Percentiles rank a stretch among this genome's conserved stretches.
These are phyloP conservation scores for Xenentodon cancila DNA, from an alignment of 2,797 vertebrate genomes.

Conservation along the genomic window DNA sequence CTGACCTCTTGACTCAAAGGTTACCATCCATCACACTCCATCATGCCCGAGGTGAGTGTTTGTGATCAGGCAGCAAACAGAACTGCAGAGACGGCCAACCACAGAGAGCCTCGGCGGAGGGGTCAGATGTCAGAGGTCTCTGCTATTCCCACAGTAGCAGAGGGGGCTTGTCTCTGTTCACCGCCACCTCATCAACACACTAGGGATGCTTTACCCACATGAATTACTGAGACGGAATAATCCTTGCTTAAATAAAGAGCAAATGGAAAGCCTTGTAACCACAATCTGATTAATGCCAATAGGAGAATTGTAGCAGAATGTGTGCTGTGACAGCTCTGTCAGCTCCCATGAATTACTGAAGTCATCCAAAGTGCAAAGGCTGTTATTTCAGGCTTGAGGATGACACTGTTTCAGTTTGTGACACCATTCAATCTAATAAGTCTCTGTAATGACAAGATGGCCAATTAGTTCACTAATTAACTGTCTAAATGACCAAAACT, in stretches of 20 bases:
- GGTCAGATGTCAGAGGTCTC: conserved; percentile 68
- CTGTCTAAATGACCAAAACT: conserved; percentile 36
- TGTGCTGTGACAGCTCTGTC: conserved; percentile 5
- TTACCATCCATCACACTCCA: conserved; percentile 67
- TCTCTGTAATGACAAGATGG: conserved; percentile 57
- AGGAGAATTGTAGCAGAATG: background rate
- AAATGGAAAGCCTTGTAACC: conserved; percentile 35
- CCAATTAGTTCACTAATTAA: conserved; percentile 65
- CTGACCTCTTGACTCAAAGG: conserved; percentile 49
- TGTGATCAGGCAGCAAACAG: conserved; percentile 57
- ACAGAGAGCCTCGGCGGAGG: conserved; percentile 25
- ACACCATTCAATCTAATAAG: conserved; percentile 64
- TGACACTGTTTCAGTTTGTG: conserved; percentile 49
- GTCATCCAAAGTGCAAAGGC: conserved; percentile 36
- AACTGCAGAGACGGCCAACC: conserved; percentile 51
- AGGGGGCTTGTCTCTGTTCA: conserved; percentile 68
- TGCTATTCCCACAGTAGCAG: conserved; percentile 75
- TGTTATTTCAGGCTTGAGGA: conserved; percentile 54
- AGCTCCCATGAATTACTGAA: conserved; percentile 22
- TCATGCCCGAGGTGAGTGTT: conserved; percentile 73
- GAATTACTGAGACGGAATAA: conserved; percentile 32
- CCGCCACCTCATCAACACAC: conserved; percentile 67
- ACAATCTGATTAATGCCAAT: conserved; percentile 25
- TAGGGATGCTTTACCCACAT: conserved; percentile 35
- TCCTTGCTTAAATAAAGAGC: conserved; percentile 25